These are phyloP conservation scores for Pangasius djambal DNA, from an alignment of 2,797 vertebrate genomes.

Conservation along the genomic window DNA sequence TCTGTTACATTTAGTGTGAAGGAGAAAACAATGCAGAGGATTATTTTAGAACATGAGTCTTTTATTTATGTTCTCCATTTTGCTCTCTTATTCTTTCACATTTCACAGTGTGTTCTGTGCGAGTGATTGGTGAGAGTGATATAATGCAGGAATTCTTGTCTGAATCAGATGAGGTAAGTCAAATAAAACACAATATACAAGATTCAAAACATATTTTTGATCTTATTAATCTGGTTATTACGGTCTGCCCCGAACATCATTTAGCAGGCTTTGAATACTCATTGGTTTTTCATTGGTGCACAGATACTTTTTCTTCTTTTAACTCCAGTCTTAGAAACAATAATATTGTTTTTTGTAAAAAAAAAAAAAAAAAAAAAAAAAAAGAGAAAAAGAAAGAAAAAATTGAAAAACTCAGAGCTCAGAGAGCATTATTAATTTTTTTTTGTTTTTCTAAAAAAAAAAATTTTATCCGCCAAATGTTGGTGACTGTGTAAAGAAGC, in stretches of 20 bases:
- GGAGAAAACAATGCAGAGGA: background rate
- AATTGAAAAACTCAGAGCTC: background rate
- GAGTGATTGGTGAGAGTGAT: conserved; percentile 95
- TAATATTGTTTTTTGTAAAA: background rate
- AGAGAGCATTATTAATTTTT: background rate
- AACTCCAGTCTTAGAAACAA: background rate
- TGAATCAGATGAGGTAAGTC: conserved; percentile 93
- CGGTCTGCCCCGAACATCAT: background rate
- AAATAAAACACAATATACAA: background rate
- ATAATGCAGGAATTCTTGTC: conserved; percentile 98
- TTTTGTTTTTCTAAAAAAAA: background rate
- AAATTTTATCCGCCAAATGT: background rate
- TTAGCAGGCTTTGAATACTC: background rate
- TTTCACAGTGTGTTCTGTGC: conserved; percentile 88
- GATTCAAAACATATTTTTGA: background rate
- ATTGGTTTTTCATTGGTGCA: background rate
- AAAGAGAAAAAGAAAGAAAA: no score
- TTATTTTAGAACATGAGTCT: background rate
- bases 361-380: background rate
- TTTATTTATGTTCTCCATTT: background rate
- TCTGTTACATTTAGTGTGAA: background rate
- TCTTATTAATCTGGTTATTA: background rate
- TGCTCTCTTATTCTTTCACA: background rate
- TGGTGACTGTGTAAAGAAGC: background rate
- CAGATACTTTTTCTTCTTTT: background rate